Conservation (phyloP, 2,797 vertebrate species). For the Anguilla anguilla region DNA sequence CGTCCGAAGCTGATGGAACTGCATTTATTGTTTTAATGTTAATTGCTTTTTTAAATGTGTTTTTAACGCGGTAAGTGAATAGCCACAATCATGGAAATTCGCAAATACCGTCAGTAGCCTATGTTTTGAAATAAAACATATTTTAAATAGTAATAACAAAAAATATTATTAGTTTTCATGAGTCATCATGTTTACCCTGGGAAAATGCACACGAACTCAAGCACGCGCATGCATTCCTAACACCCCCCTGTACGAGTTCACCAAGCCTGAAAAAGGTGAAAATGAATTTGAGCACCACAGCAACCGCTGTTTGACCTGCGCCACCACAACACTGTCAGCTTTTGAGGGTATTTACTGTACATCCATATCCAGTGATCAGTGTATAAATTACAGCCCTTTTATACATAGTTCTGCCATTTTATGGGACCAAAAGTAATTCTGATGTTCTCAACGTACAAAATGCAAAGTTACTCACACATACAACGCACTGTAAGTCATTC, state of each 20-base stretch:
- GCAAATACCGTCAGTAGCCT: background rate
- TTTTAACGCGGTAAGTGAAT: background rate
- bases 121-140: background rate
- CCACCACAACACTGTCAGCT: background rate
- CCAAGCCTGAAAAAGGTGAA: background rate
- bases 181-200: background rate
- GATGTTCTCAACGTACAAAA: too few species aligned
- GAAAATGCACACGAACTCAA: background rate
- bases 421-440: too few species aligned
- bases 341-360: too few species aligned
- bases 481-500: too few species aligned
- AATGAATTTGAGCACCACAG: background rate
- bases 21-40: background rate
- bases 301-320: background rate
- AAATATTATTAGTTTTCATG: background rate
- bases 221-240: too few species aligned
- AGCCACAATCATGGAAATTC: background rate
- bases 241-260: too few species aligned
- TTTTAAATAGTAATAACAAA: background rate
- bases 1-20: background rate
- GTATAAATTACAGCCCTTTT: too few species aligned
- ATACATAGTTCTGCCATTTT: too few species aligned
- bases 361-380: too few species aligned
- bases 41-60: background rate
- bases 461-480: too few species aligned